These are phyloP conservation scores for Microvelia longipes DNA, from an alignment of 1,140 invertebrate genomes.

Conservation along the genomic window DNA sequence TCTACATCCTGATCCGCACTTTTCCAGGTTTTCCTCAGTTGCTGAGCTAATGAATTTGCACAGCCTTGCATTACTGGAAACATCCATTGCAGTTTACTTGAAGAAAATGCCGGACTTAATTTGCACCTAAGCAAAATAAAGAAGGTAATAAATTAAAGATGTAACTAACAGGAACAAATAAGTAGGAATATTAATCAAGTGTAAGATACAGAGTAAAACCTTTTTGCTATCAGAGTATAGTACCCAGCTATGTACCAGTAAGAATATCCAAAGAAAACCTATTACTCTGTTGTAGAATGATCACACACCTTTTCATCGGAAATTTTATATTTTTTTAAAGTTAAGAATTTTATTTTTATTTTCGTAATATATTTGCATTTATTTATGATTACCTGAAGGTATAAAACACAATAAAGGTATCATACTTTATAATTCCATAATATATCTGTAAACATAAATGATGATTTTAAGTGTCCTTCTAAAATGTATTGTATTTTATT, in stretches of 20 bases:
- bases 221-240: background rate
- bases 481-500: too few species aligned
- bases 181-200: background rate
- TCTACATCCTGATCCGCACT: background rate
- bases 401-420: too few species aligned
- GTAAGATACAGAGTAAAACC: background rate
- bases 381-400: too few species aligned
- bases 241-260: background rate
- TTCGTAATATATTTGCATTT: too few species aligned
- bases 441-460: too few species aligned
- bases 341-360: too few species aligned
- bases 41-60: conserved; percentile 11
- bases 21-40: background rate
- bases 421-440: too few species aligned
- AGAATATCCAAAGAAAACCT: background rate
- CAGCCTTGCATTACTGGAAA: conserved; percentile 18
- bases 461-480: too few species aligned
- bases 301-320: background rate
- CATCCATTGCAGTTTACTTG: conserved; percentile 23
- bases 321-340: too few species aligned
- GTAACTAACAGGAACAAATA: background rate
- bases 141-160: background rate
- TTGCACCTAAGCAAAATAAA: conserved; percentile 20
- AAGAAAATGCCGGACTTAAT: conserved; percentile 21
- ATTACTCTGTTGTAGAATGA: background rate